These are phyloP conservation scores for Augochlorella aurata DNA, from an alignment of 2,888 invertebrate species.

Conservation along the genomic window DNA sequence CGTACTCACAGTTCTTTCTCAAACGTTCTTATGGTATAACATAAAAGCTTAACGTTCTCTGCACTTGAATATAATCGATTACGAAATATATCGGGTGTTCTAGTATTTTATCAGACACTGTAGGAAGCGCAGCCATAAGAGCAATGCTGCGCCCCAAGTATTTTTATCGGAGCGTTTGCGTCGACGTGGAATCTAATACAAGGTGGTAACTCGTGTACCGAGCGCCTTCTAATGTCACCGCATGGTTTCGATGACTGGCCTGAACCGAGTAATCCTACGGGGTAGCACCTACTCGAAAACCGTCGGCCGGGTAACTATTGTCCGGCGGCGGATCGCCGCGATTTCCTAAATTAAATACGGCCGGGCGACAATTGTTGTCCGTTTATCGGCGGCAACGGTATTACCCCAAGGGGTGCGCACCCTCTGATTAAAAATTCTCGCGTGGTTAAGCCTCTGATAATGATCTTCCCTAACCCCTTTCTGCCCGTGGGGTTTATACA, in stretches of 20 bases:
- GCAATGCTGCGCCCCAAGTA: constrained; percentile 40
- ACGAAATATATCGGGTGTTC: no score
- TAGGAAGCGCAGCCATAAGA: background rate
- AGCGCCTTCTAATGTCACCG: constrained; percentile 68
- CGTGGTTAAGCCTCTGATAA: constrained; percentile 82
- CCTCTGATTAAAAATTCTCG: constrained; percentile 83
- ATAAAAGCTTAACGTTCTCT: no score
- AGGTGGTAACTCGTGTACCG: constrained; percentile 64
- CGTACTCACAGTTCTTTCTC: no score
- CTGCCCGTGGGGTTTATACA: constrained; percentile 76
- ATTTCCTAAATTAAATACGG: constrained; percentile 62
- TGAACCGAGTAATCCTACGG: constrained; percentile 69
- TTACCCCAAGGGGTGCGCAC: constrained; percentile 80
- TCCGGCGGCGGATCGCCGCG: constrained; percentile 50
- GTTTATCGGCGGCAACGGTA: constrained; percentile 75
- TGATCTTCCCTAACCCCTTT: constrained; percentile 81
- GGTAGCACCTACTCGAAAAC: constrained; percentile 72
- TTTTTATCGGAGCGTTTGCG: constrained; percentile 60
- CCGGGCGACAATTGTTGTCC: constrained; percentile 76
- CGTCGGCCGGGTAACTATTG: constrained; percentile 69
- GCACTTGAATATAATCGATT: no score
- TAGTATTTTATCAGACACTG: no score
- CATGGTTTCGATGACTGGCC: constrained; percentile 76
- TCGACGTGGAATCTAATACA: constrained; percentile 64
- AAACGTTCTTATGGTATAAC: no score